These are phyloP conservation scores for Zhengitettix transpicula DNA, from an alignment of 2,888 invertebrate genomes.

Conservation along the genomic window DNA sequence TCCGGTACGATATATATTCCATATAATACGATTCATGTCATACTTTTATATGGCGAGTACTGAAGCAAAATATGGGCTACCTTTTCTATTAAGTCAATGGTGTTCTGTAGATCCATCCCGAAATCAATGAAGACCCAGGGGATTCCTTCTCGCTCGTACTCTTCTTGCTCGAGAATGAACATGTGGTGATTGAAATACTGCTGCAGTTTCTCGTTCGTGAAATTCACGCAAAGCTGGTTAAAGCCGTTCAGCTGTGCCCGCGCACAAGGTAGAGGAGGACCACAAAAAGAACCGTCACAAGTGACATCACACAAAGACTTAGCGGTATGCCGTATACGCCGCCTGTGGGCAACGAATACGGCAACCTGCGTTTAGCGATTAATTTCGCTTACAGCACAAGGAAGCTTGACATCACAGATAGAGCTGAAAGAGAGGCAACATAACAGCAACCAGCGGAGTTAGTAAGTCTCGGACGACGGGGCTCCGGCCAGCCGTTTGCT, in stretches of 20 bases:
- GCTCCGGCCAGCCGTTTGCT: background rate
- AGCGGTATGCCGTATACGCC: no score
- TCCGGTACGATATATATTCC: background rate
- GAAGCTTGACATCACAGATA: background rate
- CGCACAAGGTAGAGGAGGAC: background rate
- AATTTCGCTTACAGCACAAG: background rate
- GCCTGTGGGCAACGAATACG: no score
- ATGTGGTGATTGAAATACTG: conserved; percentile 92
- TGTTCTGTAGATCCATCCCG: conserved; percentile 76
- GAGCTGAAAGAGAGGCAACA: background rate
- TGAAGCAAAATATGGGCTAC: conserved; percentile 24
- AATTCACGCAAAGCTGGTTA: conserved; percentile 89
- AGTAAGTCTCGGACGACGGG: background rate
- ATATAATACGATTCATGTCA: background rate
- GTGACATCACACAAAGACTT: background rate
- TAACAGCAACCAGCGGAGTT: background rate
- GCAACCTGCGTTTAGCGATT: background rate
- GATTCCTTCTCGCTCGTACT: conserved; percentile 79
- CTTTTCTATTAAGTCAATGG: conserved; percentile 67
- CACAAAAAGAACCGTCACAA: background rate
- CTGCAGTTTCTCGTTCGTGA: conserved; percentile 78
- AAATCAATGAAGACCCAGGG: conserved; percentile 88
- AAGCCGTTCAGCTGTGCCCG: conserved; percentile 49
- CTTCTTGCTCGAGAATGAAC: conserved; percentile 88
- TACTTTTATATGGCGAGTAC: background rate